Conservation (phyloP, 2,888 invertebrate species). For the Odontothrips loti region DNA sequence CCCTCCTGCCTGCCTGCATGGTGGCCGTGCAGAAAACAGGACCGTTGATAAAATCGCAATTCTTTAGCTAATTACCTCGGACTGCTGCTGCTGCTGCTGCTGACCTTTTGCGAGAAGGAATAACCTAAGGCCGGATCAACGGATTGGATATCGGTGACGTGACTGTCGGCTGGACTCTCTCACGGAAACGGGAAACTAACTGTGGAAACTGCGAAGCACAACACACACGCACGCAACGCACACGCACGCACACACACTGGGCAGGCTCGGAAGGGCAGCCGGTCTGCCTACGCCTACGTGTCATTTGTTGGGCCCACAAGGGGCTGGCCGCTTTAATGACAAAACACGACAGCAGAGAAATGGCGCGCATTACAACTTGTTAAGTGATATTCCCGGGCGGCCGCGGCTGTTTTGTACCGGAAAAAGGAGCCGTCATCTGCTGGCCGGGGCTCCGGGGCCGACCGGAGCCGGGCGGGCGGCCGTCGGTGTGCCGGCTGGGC, state of each 20-base stretch:
- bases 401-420: no score
- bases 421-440: neutral
- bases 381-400: neutral
- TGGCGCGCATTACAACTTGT: neutral
- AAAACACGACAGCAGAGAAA: slow-evolving; percentile 4
- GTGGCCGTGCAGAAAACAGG: neutral
- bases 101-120: neutral
- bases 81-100: neutral
- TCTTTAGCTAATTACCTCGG: neutral
- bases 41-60: neutral
- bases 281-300: neutral
- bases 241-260: no score
- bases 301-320: neutral
- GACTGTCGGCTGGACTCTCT: no score
- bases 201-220: no score
- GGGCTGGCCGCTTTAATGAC: neutral
- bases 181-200: no score
- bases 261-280: neutral
- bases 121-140: no score
- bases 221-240: no score
- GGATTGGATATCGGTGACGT: no score
- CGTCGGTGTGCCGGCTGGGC: no score
- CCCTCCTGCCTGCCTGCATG: neutral
- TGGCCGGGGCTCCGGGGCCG: neutral
- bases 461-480: neutral